Evolutionary conservation across 37 sponge, comb jelly and placozoan species (phyloP).

Genomic region (Eunapius fragilis): DNA sequence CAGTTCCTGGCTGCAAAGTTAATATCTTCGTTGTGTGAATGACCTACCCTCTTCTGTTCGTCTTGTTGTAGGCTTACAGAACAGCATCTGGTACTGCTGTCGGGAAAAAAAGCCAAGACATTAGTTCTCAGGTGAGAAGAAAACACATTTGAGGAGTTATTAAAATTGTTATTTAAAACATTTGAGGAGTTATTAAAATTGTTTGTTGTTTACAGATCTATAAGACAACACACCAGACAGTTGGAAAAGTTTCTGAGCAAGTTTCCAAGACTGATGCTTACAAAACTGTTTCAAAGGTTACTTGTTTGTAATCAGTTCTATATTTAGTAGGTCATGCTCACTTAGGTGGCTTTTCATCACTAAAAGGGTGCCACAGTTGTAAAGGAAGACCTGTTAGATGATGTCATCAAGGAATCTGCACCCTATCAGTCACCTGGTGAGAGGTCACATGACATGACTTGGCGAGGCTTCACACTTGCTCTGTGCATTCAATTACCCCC

Average conservation of each 20-base stretch:
- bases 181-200: no score
- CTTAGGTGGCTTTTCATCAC: not conserved
- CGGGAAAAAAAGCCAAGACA: slow-evolving; percentile 46
- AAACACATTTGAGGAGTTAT: not conserved
- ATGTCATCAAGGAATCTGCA: slow-evolving; percentile 62
- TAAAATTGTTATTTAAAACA: not conserved
- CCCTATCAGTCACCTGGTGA: slow-evolving; percentile 77
- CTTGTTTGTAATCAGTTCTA: slow-evolving; percentile 7
- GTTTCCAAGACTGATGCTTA: slow-evolving; percentile 65
- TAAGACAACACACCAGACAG: slow-evolving; percentile 59
- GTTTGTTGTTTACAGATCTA: slow-evolving; percentile 31
- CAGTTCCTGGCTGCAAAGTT: not conserved
- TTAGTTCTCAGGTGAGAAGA: slow-evolving; percentile 41
- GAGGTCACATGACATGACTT: not conserved
- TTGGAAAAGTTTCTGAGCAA: slow-evolving; percentile 41
- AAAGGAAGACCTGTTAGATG: slow-evolving; percentile 81
- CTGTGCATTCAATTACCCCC: no score
- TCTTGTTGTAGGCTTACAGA: slow-evolving; percentile 20
- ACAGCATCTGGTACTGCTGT: slow-evolving; percentile 48
- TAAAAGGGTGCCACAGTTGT: slow-evolving; percentile 63
- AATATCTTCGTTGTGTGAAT: not conserved
- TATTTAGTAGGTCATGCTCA: not conserved
- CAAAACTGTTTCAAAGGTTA: slow-evolving; percentile 59
- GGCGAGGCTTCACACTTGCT: no score
- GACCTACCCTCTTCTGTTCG: not conserved